Evolutionary conservation across 2,113 vertebrate species (phyloP), one percentile per base, ranked within the genome.

Genomic region (Drymodes brunneopygia): DNA sequence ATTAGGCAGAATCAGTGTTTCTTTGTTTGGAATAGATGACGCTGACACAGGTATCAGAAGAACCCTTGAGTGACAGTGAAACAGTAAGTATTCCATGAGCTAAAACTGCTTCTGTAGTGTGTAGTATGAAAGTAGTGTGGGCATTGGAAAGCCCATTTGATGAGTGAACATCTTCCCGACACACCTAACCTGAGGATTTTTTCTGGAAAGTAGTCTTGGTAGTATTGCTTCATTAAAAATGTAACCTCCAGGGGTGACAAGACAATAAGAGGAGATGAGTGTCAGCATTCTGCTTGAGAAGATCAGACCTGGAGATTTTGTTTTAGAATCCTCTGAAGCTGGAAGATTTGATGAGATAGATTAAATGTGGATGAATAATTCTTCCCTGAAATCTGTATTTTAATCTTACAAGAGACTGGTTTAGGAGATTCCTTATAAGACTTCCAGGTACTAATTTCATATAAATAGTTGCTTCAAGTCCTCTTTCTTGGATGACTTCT

Each of bases 1-100:
- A 95, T 62, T 98, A 85, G 94, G 94, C 56, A 96, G 97, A 90
- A 86, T 98, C 56, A 96, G 91, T 29, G 44, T 97, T 87, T 97
- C 97, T 78, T 95, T 97, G 4, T 93, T 84, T 75, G 98, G 98
- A 53, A 57, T 33, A 16, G 96, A 97, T 44, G 97, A 97, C 78
- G 47, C 40, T 36, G 96, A 97, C 27, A 92, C 87, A 65, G 96
- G 78, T 91, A 44, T 95, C 98, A 33, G 97, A 98, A 2, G 96
- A 96, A 57, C 53, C 70, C 47, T 92, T 77, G 66, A 97, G 91
- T 79, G 89, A 92, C 19, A 94, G 89, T 36, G 97, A 98, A 25
- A 33, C 81, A 40, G 98, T 98, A 95, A 98, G 97, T 98, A 33
- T 58, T 93, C 24, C 40, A 2, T 27, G 10, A 12, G 40, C 53